Base-by-base conservation (phyloP, 1,140 invertebrate genomes). In the Zaprionus gabonicus region DNA sequence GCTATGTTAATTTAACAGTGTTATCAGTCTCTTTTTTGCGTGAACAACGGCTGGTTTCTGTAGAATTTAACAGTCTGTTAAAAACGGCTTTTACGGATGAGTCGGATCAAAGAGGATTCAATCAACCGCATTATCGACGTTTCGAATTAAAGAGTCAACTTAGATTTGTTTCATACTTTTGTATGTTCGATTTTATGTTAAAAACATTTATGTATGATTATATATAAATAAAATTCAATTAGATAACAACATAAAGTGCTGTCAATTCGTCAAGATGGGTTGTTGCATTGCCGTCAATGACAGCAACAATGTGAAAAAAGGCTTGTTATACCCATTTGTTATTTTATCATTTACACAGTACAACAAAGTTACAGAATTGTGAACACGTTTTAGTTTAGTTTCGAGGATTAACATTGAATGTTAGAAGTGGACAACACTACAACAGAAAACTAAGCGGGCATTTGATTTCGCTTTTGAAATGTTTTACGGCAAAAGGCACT, bases 191-290 rank as follows among this genome's bases (percentile, higher is more conserved):
- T 28, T 72, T 67, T 28, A 63, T 74, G 70, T 82, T 77, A 59
- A 77, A 86, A 80, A 74, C 83, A 82, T 86, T 80, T 80, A 71
- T 82, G 70, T 67, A 67, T 46, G 63, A 72, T 49, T 41, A 68
- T 73, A 74, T 81, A 87, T 88, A 87, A 83, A 87, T 87, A 73
- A 73, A 84, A 79, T 88, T 87, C 66, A 76, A 83, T 84, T 73
- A 84, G 65, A 87, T 84, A 87, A 87, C 84, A 83, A 83, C 81
- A 79, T 78, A 80, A 83, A 77, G 62, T 71, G 78, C 74, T 87
- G 78, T 78, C 78, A 79, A 84, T 76, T 73, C 62, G 83, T 63
- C 49, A 69, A 64, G 23, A 41, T 62, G 53, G 28, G 41, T 69
- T 71, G 31, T 31, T 41, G 53, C 10, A 5, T 64, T 67, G 62